These are phyloP conservation scores for Eurytoma adleriae DNA, from an alignment of 2,888 invertebrate genomes.

Conservation along the genomic window DNA sequence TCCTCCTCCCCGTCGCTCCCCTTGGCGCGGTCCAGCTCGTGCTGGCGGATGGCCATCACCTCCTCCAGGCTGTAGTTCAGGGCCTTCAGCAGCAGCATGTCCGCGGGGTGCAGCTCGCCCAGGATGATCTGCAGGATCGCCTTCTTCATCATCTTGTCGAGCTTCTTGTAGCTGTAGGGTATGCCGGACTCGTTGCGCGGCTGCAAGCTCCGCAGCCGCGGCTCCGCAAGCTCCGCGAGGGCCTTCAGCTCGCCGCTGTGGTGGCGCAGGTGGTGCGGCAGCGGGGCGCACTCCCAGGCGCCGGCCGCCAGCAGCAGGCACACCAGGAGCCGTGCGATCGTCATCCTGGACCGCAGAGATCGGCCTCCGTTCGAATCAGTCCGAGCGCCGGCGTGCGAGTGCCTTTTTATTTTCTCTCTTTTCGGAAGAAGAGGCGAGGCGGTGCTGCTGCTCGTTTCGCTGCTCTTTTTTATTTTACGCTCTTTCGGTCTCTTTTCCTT, in stretches of 20 bases:
- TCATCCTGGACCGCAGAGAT: conserved; percentile 1
- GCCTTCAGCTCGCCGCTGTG: conserved; percentile 28
- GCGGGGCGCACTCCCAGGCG: conserved; percentile 17
- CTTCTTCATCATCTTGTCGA: conserved; percentile 72
- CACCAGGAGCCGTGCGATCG: conserved; percentile 12
- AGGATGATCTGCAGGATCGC: conserved; percentile 72
- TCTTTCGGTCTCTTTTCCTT: no score
- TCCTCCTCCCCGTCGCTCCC: conserved; percentile 60
- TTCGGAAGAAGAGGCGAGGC: no score
- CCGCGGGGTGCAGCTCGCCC: conserved; percentile 69
- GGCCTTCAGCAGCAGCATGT: conserved; percentile 69
- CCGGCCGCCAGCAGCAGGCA: conserved; percentile 22
- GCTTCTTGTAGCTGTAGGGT: conserved; percentile 66
- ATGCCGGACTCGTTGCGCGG: conserved; percentile 49
- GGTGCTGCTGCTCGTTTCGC: no score
- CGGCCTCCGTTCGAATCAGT: no score
- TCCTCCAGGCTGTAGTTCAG: conserved; percentile 71
- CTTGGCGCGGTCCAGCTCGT: conserved; percentile 65
- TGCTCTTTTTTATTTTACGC: no score
- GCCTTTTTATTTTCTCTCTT: no score
- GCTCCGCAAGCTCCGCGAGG: background rate
- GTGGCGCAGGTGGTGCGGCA: conserved; percentile 46
- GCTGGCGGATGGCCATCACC: conserved; percentile 68
- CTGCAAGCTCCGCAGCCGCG: conserved; percentile 19
- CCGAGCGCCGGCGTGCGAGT: no score